phyloP scores from a whole-genome alignment of 2,113 vertebrate genomes.

The Heptranchias perlo region DNA sequence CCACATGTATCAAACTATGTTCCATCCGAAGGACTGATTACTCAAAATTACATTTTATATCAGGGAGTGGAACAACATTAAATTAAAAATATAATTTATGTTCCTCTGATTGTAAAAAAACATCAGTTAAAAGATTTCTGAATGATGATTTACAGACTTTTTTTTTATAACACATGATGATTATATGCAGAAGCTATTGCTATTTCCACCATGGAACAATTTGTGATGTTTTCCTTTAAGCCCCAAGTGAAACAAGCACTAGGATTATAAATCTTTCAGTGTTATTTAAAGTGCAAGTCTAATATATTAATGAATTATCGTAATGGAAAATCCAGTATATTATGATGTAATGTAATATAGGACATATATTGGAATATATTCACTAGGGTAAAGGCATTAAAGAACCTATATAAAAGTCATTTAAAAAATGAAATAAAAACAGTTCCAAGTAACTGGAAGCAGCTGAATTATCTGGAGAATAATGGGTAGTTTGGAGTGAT shows the following conservation, averaged over 20 bases:
- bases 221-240: constrained; percentile 7
- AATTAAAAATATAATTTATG: neutral
- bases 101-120: neutral
- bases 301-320: neutral
- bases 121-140: neutral
- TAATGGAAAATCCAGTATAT: neutral
- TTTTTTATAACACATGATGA: neutral
- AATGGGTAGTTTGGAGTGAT: neutral
- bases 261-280: neutral
- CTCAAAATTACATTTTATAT: neutral
- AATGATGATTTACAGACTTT: neutral
- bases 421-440: neutral
- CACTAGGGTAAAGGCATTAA: neutral
- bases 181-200: constrained; percentile 1
- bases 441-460: constrained; percentile 1
- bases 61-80: neutral
- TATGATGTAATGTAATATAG: neutral
- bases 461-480: constrained; percentile 7
- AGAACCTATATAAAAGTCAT: neutral
- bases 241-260: neutral
- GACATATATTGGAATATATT: neutral
- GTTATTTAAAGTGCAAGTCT: neutral
- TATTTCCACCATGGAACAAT: constrained; percentile 16
- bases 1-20: neutral
- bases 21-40: neutral